Evolutionary conservation across 1,140 invertebrate species (phyloP).

Genomic region (Belonocnema kinseyi): DNA sequence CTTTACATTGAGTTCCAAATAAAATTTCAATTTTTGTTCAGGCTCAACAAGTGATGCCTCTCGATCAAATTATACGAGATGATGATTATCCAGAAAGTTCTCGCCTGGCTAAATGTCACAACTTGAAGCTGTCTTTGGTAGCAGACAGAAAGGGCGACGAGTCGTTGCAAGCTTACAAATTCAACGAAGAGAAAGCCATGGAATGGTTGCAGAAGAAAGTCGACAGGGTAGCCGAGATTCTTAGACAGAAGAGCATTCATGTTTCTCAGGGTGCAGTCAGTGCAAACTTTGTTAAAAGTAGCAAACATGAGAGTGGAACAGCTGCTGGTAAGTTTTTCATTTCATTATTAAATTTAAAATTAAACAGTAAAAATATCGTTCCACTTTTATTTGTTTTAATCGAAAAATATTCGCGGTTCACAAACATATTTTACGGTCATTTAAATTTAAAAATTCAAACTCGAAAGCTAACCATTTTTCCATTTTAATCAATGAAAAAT

Average conservation of each 20-base stretch:
- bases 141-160: conserved; percentile 83
- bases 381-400: no score
- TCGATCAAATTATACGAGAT: conserved; percentile 82
- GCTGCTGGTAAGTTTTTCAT: conserved; percentile 62
- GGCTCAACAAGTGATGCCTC: conserved; percentile 78
- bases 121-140: conserved; percentile 76
- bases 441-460: no score
- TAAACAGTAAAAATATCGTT: conserved; percentile 27
- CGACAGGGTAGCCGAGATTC: conserved; percentile 78
- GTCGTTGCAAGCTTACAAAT: conserved; percentile 85
- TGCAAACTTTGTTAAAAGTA: conserved; percentile 83
- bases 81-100: conserved; percentile 78
- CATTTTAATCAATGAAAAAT: no score
- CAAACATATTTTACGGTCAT: no score
- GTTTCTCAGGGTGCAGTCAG: conserved; percentile 82
- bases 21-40: conserved; percentile 42
- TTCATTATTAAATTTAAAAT: conserved; percentile 2
- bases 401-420: no score
- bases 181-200: conserved; percentile 85
- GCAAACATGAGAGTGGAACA: conserved; percentile 73
- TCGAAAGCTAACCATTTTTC: no score
- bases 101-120: conserved; percentile 74
- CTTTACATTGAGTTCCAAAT: background rate
- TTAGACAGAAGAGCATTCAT: conserved; percentile 83
- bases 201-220: conserved; percentile 84